A percentile compares a stretch with the other conserved stretches of the same genome.
These are phyloP conservation scores for Gadus macrocephalus DNA, from an alignment of 2,113 vertebrate species.

Conservation along the genomic window DNA sequence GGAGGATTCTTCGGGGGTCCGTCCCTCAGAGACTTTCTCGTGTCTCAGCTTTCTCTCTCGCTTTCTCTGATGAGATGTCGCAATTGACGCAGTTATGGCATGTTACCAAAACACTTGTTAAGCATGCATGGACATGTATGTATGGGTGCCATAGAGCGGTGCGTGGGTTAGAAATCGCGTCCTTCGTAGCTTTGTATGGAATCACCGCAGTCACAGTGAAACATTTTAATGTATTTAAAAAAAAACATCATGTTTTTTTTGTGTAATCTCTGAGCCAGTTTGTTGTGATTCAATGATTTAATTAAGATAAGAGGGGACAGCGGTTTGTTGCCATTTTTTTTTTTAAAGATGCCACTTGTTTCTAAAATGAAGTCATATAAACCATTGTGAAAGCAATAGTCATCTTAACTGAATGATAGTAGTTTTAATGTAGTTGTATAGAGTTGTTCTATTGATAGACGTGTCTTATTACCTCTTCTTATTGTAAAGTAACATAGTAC, in stretches of 20 bases:
- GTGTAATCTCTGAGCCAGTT: slow-evolving; percentile 46
- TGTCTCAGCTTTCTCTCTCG: slow-evolving; percentile 34
- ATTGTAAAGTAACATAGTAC: slow-evolving; percentile 38
- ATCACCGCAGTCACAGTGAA: slow-evolving; percentile 32
- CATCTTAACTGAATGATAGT: slow-evolving; percentile 33
- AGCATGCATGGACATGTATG: slow-evolving; percentile 20
- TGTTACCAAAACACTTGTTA: slow-evolving; percentile 52
- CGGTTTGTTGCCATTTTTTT: neutral
- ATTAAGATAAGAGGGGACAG: slow-evolving; percentile 17
- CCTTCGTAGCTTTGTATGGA: slow-evolving; percentile 8
- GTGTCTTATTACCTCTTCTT: slow-evolving; percentile 24
- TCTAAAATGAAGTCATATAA: slow-evolving; percentile 24
- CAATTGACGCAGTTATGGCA: slow-evolving; percentile 43
- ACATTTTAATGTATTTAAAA: slow-evolving; percentile 49
- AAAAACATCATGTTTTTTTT: slow-evolving; percentile 29
- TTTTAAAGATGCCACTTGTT: slow-evolving; percentile 34
- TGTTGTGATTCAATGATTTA: slow-evolving; percentile 24
- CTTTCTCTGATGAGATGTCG: slow-evolving; percentile 21
- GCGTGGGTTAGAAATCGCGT: slow-evolving; percentile 11
- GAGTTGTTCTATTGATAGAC: slow-evolving; percentile 30
- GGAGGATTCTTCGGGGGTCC: too few relatives aligned
- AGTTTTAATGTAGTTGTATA: slow-evolving; percentile 54
- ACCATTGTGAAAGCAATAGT: slow-evolving; percentile 4
- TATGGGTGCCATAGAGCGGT: slow-evolving; percentile 17
- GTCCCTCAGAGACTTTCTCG: too few relatives aligned